Evolutionary conservation across 1,140 invertebrate species (phyloP).

Genomic region (Psix sp.): DNA sequence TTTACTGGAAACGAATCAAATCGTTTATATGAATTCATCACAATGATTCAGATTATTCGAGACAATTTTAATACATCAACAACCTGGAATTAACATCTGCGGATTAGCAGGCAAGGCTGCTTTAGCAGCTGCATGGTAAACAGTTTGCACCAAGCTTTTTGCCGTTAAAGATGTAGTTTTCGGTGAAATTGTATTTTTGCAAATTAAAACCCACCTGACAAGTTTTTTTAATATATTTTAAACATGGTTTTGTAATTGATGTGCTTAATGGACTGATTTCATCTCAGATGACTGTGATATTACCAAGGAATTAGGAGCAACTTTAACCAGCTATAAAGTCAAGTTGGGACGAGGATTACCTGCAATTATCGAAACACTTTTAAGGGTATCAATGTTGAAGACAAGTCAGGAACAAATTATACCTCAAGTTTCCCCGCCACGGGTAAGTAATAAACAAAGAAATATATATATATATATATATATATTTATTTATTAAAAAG

Average conservation of each 20-base stretch:
- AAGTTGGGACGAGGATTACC: conserved; percentile 69
- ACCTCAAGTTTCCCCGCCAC: conserved; percentile 67
- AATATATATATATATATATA: no score
- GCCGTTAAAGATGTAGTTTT: conserved; percentile 32
- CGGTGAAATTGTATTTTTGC: conserved; percentile 18
- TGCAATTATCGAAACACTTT: conserved; percentile 67
- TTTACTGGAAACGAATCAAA: no score
- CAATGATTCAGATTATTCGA: conserved; percentile 13
- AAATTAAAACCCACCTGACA: no score
- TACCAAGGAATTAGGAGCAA: conserved; percentile 62
- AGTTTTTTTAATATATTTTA: not conserved
- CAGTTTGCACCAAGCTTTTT: conserved; percentile 56
- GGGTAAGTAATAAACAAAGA: conserved; percentile 61
- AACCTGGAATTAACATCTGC: conserved; percentile 63
- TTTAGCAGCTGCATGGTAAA: conserved; percentile 35
- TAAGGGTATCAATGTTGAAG: conserved; percentile 71
- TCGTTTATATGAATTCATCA: conserved; percentile 1
- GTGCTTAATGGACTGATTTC: not conserved
- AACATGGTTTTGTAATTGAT: not conserved
- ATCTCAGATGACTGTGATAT: conserved; percentile 65
- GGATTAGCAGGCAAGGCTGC: conserved; percentile 64
- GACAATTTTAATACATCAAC: conserved; percentile 21
- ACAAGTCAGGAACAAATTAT: conserved; percentile 69
- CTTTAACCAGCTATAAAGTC: conserved; percentile 63
- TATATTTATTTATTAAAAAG: conserved; percentile 2